Evolutionary conservation across 1,140 invertebrate genomes (phyloP).

Genomic region (Protaetia brevitarsis): DNA sequence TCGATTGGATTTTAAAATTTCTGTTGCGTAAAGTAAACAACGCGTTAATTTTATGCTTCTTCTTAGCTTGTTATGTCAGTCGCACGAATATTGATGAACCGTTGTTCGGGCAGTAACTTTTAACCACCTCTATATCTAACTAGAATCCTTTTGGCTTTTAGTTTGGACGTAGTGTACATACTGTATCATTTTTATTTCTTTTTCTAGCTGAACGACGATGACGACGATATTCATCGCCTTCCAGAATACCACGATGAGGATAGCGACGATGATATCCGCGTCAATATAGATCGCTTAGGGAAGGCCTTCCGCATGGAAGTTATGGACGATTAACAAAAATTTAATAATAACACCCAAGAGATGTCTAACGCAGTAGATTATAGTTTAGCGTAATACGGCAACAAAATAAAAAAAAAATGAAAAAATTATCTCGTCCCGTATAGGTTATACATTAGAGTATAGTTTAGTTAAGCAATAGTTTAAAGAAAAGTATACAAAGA

Average conservation of each 20-base stretch:
- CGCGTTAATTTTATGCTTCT: no score
- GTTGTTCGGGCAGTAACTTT: no score
- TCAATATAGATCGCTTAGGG: constrained; percentile 40
- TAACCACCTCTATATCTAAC: no score
- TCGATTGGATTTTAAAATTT: no score
- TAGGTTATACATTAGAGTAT: not conserved
- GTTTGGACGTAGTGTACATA: not conserved
- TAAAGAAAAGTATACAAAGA: not conserved
- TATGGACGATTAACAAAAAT: constrained; percentile 43
- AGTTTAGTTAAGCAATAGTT: constrained; percentile 5
- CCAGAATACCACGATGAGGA: constrained; percentile 48
- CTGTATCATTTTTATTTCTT: not conserved
- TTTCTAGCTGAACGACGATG: constrained; percentile 40
- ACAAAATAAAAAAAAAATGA: not conserved
- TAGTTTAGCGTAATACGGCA: constrained; percentile 12
- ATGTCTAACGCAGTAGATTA: constrained; percentile 26
- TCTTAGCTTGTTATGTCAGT: no score
- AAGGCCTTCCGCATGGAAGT: constrained; percentile 53
- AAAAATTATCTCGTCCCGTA: constrained; percentile 16
- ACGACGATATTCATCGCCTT: constrained; percentile 45
- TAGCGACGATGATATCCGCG: constrained; percentile 47
- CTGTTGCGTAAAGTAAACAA: no score
- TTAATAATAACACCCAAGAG: constrained; percentile 20
- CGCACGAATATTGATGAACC: no score
- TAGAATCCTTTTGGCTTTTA: no score